Conservation (phyloP, 64 coral and sea anemone genomes). For the Dendrophyllia cribrosa region DNA sequence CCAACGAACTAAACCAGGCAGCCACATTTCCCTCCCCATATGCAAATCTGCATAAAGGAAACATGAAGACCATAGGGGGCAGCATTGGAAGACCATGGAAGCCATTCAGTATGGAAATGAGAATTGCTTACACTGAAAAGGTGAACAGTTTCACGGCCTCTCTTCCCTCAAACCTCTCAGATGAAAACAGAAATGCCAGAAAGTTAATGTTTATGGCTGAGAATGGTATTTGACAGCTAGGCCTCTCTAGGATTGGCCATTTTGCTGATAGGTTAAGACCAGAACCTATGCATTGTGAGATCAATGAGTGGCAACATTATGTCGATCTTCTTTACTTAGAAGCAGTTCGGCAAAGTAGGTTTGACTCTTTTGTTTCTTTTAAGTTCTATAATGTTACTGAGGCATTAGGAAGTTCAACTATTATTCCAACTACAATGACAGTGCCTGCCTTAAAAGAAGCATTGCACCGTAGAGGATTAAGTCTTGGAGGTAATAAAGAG, state of each 20-base stretch:
- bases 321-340: conserved; percentile 35
- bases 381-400: background rate
- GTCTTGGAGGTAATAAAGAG: conserved; percentile 41
- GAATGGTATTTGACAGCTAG: too few relatives aligned
- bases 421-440: conserved; percentile 26
- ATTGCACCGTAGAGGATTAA: conserved; percentile 17
- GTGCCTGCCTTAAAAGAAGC: conserved; percentile 41
- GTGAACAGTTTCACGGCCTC: too few relatives aligned
- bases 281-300: too few relatives aligned
- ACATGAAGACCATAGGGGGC: conserved; percentile 14
- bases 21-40: conserved; percentile 51
- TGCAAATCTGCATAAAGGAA: conserved; percentile 32
- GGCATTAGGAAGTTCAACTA: background rate
- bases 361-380: conserved; percentile 45
- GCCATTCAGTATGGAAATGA: too few relatives aligned
- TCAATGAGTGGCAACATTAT: background rate
- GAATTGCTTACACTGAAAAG: too few relatives aligned
- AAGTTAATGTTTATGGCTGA: too few relatives aligned
- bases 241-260: too few relatives aligned
- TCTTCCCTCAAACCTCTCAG: too few relatives aligned
- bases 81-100: too few relatives aligned
- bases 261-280: too few relatives aligned
- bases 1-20: conserved; percentile 50
- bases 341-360: conserved; percentile 11
- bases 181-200: too few relatives aligned